Evolutionary conservation across 2,113 vertebrate species (phyloP).

Genomic region (Phaethon lepturus): DNA sequence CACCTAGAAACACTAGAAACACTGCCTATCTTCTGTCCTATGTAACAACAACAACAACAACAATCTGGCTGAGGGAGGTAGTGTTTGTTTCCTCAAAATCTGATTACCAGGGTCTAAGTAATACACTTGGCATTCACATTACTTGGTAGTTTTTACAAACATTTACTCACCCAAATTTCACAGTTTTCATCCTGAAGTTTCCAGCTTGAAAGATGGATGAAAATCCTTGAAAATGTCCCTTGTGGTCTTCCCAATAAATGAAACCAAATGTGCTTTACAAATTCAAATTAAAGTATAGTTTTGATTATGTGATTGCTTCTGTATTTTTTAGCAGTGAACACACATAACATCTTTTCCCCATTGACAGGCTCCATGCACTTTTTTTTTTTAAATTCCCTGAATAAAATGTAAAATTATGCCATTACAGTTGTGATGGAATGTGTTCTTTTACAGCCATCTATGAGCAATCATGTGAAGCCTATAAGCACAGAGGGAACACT

Average conservation of each 20-base stretch:
- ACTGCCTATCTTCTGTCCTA: not conserved
- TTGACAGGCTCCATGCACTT: not conserved
- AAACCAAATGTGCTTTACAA: not conserved
- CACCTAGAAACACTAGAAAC: not conserved
- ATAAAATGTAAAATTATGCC: conserved; percentile 8
- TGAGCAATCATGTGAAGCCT: conserved; percentile 93
- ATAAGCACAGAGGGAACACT: conserved; percentile 91
- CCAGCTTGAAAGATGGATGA: not conserved
- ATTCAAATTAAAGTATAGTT: not conserved
- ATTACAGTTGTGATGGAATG: conserved; percentile 2
- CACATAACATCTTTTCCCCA: not conserved
- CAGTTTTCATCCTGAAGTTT: not conserved
- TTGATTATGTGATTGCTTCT: not conserved
- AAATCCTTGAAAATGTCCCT: not conserved
- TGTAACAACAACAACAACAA: not conserved
- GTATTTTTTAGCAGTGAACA: not conserved
- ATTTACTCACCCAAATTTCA: not conserved
- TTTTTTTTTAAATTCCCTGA: not conserved
- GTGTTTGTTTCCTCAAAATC: not conserved
- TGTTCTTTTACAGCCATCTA: conserved; percentile 84
- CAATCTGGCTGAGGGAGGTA: not conserved
- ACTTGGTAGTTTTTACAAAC: not conserved
- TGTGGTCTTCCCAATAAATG: not conserved
- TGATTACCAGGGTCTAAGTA: not conserved
- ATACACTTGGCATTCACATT: not conserved